These are phyloP conservation scores for Nautilus pompilius DNA, from an alignment of 1,140 invertebrate species.

Conservation along the genomic window DNA sequence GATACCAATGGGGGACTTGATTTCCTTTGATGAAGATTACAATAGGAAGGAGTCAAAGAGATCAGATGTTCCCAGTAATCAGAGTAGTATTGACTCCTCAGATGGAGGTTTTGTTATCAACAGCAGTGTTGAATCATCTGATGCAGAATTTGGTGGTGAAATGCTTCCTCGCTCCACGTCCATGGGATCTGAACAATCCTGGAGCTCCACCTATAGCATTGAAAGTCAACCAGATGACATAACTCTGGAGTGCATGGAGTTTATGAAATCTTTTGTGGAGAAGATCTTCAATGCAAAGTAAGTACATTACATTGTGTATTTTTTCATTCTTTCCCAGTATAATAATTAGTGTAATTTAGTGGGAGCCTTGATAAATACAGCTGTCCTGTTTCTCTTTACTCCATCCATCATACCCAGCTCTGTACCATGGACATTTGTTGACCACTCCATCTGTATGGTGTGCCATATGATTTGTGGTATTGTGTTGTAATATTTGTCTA, in stretches of 20 bases:
- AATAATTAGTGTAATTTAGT: too few relatives aligned
- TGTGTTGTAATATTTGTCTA: too few relatives aligned
- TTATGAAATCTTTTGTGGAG: constrained; percentile 72
- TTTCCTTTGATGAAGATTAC: constrained; percentile 44
- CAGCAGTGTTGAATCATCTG: constrained; percentile 23
- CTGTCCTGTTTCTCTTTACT: too few relatives aligned
- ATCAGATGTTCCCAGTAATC: constrained; percentile 3
- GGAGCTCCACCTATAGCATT: constrained; percentile 69
- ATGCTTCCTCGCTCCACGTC: constrained; percentile 58
- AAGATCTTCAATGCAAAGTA: constrained; percentile 60
- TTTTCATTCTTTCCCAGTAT: neutral
- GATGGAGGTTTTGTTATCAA: neutral
- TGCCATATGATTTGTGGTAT: too few relatives aligned
- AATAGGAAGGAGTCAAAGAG: neutral
- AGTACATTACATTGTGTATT: neutral
- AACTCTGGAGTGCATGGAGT: constrained; percentile 62
- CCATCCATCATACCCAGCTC: too few relatives aligned
- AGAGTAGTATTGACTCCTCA: constrained; percentile 15
- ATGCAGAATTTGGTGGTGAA: constrained; percentile 27
- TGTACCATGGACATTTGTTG: too few relatives aligned
- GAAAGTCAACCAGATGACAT: constrained; percentile 70
- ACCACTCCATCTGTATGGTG: too few relatives aligned
- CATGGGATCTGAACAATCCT: constrained; percentile 69
- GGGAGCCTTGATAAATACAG: too few relatives aligned
- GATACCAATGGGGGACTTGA: constrained; percentile 37